These are phyloP conservation scores for Dysmachus trigonus DNA, from an alignment of 2,888 invertebrate genomes.

Conservation along the genomic window DNA sequence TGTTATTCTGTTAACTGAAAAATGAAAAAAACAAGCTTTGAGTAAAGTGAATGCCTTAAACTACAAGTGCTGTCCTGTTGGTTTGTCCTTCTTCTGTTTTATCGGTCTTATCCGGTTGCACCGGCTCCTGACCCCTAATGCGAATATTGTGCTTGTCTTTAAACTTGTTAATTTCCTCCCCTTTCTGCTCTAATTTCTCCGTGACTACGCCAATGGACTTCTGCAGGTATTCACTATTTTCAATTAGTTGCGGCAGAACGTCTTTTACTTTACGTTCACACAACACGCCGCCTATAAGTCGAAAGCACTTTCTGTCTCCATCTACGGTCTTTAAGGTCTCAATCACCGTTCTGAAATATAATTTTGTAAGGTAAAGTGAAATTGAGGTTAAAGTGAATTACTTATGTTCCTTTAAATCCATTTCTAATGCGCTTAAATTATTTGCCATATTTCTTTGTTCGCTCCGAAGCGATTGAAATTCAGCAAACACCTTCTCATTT, in stretches of 20 bases:
- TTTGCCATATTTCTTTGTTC: conserved; percentile 88
- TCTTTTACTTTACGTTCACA: conserved; percentile 93
- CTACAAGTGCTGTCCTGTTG: not conserved
- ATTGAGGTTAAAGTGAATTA: conserved; percentile 65
- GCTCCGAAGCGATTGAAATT: conserved; percentile 85
- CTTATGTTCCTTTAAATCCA: conserved; percentile 97
- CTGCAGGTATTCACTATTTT: conserved; percentile 82
- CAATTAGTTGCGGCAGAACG: conserved; percentile 83
- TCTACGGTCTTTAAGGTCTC: conserved; percentile 90
- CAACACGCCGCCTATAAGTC: conserved; percentile 92
- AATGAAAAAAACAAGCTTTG: not conserved
- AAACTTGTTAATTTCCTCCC: conserved; percentile 89
- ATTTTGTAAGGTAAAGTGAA: not conserved
- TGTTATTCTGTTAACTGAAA: not conserved
- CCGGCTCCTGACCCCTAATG: conserved; percentile 74
- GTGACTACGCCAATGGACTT: conserved; percentile 81
- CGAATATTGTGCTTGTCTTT: conserved; percentile 90
- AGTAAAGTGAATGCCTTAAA: not conserved
- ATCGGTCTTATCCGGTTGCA: not conserved
- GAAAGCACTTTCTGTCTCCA: conserved; percentile 85
- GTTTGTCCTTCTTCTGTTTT: not conserved
- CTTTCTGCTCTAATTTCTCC: conserved; percentile 85
- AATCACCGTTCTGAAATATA: conserved; percentile 81
- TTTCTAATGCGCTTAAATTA: conserved; percentile 91
- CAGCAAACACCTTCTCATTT: conserved; percentile 84